Evolutionary conservation across 2,797 vertebrate genomes (phyloP).

Genomic region (Smutsia temminckii): DNA sequence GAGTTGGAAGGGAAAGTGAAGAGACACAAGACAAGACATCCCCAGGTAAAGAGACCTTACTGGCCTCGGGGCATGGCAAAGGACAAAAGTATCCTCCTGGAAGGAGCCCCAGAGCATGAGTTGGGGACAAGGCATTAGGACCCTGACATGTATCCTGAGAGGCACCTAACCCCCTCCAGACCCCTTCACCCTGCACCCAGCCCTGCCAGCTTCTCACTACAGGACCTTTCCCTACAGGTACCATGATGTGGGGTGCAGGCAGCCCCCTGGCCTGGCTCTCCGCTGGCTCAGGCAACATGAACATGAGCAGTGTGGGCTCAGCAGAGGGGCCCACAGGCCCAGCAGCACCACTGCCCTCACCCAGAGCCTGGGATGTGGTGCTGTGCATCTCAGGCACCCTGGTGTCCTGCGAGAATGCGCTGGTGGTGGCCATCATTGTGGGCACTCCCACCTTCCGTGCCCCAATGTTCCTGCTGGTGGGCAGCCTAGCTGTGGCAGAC

Average conservation of each 20-base stretch:
- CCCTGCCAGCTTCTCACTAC: conserved; percentile 52
- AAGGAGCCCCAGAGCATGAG: not conserved
- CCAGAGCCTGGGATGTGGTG: conserved; percentile 90
- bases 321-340: conserved; percentile 76
- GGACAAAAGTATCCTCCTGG: not conserved
- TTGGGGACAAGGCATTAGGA: not conserved
- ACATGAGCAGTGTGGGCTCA: conserved; percentile 51
- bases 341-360: conserved; percentile 65
- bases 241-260: conserved; percentile 76
- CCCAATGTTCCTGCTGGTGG: conserved; percentile 94
- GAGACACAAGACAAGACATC: not conserved
- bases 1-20: not conserved
- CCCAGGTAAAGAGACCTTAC: not conserved
- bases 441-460: conserved; percentile 91
- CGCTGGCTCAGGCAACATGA: conserved; percentile 62
- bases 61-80: not conserved
- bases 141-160: not conserved
- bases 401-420: conserved; percentile 93
- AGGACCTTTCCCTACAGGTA: conserved; percentile 60
- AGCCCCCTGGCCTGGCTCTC: conserved; percentile 75
- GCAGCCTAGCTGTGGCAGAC: conserved; percentile 93
- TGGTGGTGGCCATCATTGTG: conserved; percentile 93
- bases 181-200: not conserved
- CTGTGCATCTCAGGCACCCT: conserved; percentile 93
- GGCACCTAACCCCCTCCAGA: not conserved